Evolutionary conservation across 2,888 invertebrate genomes (phyloP).

Genomic region (Polydrusus tereticollis): DNA sequence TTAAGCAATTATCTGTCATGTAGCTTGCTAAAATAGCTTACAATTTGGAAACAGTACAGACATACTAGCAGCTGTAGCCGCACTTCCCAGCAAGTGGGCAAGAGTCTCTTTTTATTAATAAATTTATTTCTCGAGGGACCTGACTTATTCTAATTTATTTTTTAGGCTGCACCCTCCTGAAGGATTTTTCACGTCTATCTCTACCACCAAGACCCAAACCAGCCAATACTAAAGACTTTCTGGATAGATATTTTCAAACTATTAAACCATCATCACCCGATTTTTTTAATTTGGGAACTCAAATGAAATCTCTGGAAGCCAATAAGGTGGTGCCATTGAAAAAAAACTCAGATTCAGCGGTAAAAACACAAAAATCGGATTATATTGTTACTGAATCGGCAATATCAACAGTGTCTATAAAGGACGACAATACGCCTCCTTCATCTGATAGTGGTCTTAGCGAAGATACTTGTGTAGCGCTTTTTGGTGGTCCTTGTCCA

Average conservation of each 20-base stretch:
- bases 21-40: too few relatives aligned
- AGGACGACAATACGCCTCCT: slow-evolving; percentile 2
- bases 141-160: slow-evolving; percentile 2
- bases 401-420: neutral
- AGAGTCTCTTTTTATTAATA: too few relatives aligned
- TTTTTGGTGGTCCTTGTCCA: slow-evolving; percentile 43
- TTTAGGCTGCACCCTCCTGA: slow-evolving; percentile 30
- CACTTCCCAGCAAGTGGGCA: too few relatives aligned
- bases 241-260: slow-evolving; percentile 35
- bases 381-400: slow-evolving; percentile 16
- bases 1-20: too few relatives aligned
- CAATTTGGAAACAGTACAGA: too few relatives aligned
- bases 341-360: neutral
- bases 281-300: slow-evolving; percentile 31
- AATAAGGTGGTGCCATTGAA: neutral
- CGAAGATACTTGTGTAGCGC: slow-evolving; percentile 30
- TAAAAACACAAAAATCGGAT: slow-evolving; percentile 9
- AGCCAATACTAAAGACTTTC: slow-evolving; percentile 35
- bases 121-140: too few relatives aligned
- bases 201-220: slow-evolving; percentile 44
- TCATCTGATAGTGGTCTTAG: slow-evolving; percentile 46
- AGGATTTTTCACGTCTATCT: slow-evolving; percentile 39
- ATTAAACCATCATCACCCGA: slow-evolving; percentile 37
- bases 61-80: too few relatives aligned
- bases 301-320: slow-evolving; percentile 37